Base-by-base conservation (phyloP, 2,113 vertebrate genomes). In the Mirounga angustirostris region DNA sequence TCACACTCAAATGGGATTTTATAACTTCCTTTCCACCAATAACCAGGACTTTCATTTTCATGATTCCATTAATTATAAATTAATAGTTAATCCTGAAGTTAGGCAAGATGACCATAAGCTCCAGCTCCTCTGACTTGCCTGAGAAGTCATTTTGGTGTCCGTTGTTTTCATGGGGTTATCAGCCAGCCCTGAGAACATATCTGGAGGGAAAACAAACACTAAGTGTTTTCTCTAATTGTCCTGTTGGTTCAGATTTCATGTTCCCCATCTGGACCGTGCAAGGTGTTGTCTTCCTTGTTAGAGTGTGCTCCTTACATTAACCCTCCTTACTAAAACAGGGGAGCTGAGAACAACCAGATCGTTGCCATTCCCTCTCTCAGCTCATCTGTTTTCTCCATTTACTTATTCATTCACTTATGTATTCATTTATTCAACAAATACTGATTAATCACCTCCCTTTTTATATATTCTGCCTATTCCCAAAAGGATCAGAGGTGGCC, bases 391-490 rank as follows among this genome's bases (percentile, higher is more conserved):
- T 90, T 86, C 59, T 88, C 89, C 94, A 56, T 93, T 94, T 76
- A 84, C 36, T 83, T 96, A 97, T 69, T 89, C 95, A 95, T 96
- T 96, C 73, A 76, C 81, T 98, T 97, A 94, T 0, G 1, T 92
- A 98, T 98, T 97, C 96, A 98, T 97, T 92, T 98, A 95, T 98
- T 97, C 98, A 84, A 96, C 86, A 95, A 93, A 96, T 87, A 69
- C 95, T 97, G 97, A 98, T 98, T 98, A 98, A 97, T 97, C 88
- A 56, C 65, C 94, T 96, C 89, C 82, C n/a, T 87, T 95, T 92
- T 96, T 85, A 81, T 90, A 89, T 67, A 89, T 52, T 65, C 82
- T 76, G 71, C 56, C 85, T 97, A 56, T 96, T 96, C 89, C 96
- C 86, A 59, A 65, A 94, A 93, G 73, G 52, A 78, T 96, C 83